These are phyloP conservation scores for Carduelis carduelis DNA, from an alignment of 2,797 vertebrate species.

Conservation along the genomic window DNA sequence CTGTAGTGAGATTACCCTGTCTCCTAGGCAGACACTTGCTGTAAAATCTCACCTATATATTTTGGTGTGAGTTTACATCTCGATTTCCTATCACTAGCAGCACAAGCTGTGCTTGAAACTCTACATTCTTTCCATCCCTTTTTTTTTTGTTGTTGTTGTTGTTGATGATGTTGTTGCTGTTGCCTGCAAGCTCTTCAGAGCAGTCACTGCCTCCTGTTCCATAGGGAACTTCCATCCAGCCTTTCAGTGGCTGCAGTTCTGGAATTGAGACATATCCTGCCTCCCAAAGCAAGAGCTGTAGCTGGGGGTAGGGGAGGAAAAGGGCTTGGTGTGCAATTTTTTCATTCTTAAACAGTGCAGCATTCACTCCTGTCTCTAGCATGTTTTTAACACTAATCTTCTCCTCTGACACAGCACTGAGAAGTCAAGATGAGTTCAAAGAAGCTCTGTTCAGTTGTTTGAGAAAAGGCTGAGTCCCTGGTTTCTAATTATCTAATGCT, in stretches of 20 bases:
- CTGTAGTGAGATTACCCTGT: neutral
- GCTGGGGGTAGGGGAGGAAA: accelerated
- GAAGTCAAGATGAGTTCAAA: conserved; percentile 8
- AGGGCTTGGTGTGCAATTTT: neutral
- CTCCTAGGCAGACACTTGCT: conserved; percentile 17
- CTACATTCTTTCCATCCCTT: neutral
- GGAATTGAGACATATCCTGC: neutral
- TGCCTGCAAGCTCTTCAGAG: neutral
- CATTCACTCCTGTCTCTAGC: neutral
- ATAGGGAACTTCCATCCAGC: neutral
- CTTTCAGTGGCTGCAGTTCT: neutral
- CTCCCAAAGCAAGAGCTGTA: neutral
- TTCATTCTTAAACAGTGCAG: neutral
- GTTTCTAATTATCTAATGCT: neutral
- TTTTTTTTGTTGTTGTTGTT: neutral
- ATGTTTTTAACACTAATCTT: neutral
- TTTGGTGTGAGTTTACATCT: neutral
- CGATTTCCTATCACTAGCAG: neutral
- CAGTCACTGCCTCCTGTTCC: neutral
- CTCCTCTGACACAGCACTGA: neutral
- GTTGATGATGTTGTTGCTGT: neutral
- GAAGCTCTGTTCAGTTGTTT: neutral
- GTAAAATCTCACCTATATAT: neutral
- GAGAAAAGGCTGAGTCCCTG: neutral
- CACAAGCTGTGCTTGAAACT: neutral